Evolutionary conservation across 2,888 invertebrate species (phyloP), one percentile per base, ranked within the genome.

Genomic region (Drosophila borealis): DNA sequence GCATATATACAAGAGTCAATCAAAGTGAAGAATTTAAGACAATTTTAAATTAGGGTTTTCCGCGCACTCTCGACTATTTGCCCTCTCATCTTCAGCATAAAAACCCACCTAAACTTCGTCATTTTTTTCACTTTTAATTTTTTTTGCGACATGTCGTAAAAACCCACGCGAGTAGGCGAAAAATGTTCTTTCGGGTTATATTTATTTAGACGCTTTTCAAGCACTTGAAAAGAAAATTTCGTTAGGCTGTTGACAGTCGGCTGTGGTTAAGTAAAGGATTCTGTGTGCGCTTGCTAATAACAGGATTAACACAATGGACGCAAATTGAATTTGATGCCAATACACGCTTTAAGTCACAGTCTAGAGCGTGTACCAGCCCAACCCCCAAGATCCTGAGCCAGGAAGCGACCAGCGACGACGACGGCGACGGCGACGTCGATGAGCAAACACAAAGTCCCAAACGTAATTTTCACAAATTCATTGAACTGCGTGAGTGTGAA

Each of bases 401-500:
- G 57, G 67, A 50, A 70, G 66, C 55, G 56, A 44, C 50, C 33
- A 46, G 37, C 49, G 19, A 36, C 74, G 70, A 67, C 74, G 41
- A 17, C 42, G 51, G 25, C 50, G 17, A 5, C 13, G 39, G 37
- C 56, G 25, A 44, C 70, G 76, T 68, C 74, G 70, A 75, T 74
- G 76, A 76, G 74, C 86, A 71, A 78, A 87, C 79, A 84, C 88
- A 84, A 88, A 91, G 90, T 92, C 92, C 92, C 92, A 90, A 91
- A 92, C 90, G 92, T 92, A 92, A 92, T 92, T 92, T 92, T 87
- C 90, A 90, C 90, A 87, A 91, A 92, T 90, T 92, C 92, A 92
- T 91, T 92, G 92, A 92, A 92, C 92, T 92, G 92, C 91, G 90
- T 91, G 79, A 92, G 92, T 92, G 92, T 91, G 92, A 92, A 92